Evolutionary conservation across 2,888 invertebrate species (phyloP).

Genomic region (Anthophora plumipes): DNA sequence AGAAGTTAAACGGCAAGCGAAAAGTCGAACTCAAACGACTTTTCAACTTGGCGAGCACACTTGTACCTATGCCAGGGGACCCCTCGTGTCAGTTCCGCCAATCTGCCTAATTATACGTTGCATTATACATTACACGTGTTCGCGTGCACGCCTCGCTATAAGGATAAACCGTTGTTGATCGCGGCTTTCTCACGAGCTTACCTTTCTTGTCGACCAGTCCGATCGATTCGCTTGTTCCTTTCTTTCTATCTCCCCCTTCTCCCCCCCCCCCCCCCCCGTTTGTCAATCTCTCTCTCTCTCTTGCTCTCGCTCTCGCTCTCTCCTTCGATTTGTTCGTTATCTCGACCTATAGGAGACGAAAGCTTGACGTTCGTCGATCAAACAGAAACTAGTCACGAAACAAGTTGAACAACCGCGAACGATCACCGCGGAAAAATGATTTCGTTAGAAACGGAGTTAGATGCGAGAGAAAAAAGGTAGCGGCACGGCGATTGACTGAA

Average conservation of each 20-base stretch:
- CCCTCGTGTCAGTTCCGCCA: conserved; percentile 40
- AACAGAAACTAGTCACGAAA: conserved; percentile 11
- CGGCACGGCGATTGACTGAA: background rate
- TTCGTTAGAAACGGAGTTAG: conserved; percentile 4
- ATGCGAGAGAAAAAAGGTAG: conserved; percentile 23
- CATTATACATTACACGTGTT: conserved; percentile 53
- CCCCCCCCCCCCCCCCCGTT: too few relatives aligned
- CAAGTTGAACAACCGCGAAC: conserved; percentile 23
- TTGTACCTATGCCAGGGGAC: background rate
- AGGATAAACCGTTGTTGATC: conserved; percentile 46
- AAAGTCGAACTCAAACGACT: conserved; percentile 7
- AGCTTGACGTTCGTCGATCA: conserved; percentile 47
- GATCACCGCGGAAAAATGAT: conserved; percentile 12
- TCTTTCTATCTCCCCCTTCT: conserved; percentile 1
- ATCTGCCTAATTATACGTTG: conserved; percentile 56
- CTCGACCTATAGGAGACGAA: conserved; percentile 18
- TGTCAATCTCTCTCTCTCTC: too few relatives aligned
- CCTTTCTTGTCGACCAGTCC: conserved; percentile 41
- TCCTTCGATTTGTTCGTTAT: conserved; percentile 35
- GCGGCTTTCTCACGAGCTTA: conserved; percentile 55
- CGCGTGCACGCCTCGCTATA: conserved; percentile 33
- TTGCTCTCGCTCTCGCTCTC: too few relatives aligned
- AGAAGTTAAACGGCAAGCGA: background rate
- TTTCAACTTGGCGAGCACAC: conserved; percentile 2
- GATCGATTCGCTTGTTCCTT: conserved; percentile 36